Conservation (phyloP, 2,797 vertebrate genomes). For the Adrianichthys oophorus region DNA sequence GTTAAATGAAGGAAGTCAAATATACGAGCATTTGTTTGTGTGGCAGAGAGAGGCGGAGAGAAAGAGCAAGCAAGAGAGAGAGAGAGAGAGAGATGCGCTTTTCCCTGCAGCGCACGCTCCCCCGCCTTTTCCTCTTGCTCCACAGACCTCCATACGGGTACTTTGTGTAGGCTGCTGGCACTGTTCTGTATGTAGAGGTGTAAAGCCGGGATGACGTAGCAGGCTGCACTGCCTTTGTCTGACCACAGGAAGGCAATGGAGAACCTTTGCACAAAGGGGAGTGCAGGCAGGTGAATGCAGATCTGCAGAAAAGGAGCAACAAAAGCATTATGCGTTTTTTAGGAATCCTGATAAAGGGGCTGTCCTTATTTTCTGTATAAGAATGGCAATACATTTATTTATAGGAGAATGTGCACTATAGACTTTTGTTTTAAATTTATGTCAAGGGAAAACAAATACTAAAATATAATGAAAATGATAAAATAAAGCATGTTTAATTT, state of each 20-base stretch:
- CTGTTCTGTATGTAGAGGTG: slow-evolving; percentile 1
- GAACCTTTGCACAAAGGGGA: slow-evolving; percentile 57
- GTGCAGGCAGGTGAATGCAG: slow-evolving; percentile 30
- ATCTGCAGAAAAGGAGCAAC: neutral
- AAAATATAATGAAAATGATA: too few species aligned
- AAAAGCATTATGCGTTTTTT: neutral
- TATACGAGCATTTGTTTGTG: neutral
- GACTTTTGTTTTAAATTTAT: too few species aligned
- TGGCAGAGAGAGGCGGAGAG: slow-evolving; percentile 1
- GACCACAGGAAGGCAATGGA: slow-evolving; percentile 79
- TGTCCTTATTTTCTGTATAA: too few species aligned
- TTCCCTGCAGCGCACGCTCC: slow-evolving; percentile 18
- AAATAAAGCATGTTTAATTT: too few species aligned
- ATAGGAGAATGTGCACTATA: too few species aligned
- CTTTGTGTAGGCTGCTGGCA: slow-evolving; percentile 36
- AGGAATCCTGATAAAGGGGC: too few species aligned
- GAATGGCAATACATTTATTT: too few species aligned
- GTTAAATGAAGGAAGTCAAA: neutral
- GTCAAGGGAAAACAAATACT: too few species aligned
- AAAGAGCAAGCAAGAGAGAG: slow-evolving; percentile 4
- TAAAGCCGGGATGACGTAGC: slow-evolving; percentile 22
- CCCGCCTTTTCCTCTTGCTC: slow-evolving; percentile 56
- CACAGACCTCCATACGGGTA: slow-evolving; percentile 69
- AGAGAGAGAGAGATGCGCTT: slow-evolving; percentile 4
- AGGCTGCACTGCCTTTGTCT: slow-evolving; percentile 65